These are phyloP conservation scores for Clarias batrachus DNA, from an alignment of 2,113 vertebrate genomes.

Conservation along the genomic window DNA sequence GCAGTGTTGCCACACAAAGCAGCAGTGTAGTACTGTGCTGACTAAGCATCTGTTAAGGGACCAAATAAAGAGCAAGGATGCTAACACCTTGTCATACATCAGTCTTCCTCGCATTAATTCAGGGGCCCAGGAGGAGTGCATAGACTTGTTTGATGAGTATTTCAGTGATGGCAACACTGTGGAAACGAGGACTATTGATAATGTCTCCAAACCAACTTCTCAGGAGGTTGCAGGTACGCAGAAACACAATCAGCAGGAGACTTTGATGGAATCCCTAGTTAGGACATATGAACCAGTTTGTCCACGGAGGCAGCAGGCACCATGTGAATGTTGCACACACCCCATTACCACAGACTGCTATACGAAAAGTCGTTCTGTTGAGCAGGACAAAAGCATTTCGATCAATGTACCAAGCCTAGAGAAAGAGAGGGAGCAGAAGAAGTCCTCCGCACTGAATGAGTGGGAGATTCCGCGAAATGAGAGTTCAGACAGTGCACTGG, in stretches of 20 bases:
- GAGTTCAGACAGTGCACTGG: conserved; percentile 96
- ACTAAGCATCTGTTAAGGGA: conserved; percentile 72
- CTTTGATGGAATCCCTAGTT: background rate
- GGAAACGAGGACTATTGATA: conserved; percentile 84
- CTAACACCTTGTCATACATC: conserved; percentile 67
- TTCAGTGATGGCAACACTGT: conserved; percentile 80
- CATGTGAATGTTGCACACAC: conserved; percentile 61
- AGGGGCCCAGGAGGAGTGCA: conserved; percentile 67
- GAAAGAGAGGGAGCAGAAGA: conserved; percentile 78
- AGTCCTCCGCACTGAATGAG: conserved; percentile 74
- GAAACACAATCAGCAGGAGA: conserved; percentile 49
- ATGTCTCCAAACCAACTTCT: conserved; percentile 67
- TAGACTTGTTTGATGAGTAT: conserved; percentile 86
- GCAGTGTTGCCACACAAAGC: conserved; percentile 44
- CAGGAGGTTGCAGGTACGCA: conserved; percentile 41
- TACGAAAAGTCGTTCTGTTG: conserved; percentile 76
- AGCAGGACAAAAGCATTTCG: conserved; percentile 84
- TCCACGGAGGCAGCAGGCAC: background rate
- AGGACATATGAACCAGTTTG: background rate
- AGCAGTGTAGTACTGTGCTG: conserved; percentile 43
- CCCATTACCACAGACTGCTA: conserved; percentile 68
- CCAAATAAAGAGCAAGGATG: conserved; percentile 76
- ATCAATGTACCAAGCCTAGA: conserved; percentile 73
- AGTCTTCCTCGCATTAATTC: conserved; percentile 78
- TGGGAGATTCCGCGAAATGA: conserved; percentile 99